Percentiles rank a stretch among this genome's conserved stretches.
These are phyloP conservation scores for Gambusia affinis DNA, from an alignment of 2,113 vertebrate genomes.

Conservation along the genomic window DNA sequence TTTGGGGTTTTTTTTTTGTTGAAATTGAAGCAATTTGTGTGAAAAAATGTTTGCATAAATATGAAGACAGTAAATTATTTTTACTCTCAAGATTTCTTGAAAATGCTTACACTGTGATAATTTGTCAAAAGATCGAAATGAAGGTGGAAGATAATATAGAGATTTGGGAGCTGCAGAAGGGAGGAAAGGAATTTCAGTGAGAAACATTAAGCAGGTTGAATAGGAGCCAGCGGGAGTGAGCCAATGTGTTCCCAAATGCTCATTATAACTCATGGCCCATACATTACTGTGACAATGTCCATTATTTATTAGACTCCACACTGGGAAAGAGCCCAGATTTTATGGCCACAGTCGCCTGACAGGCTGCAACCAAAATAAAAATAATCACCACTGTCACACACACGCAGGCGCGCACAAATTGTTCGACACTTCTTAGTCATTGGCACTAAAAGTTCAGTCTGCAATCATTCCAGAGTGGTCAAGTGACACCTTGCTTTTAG, in stretches of 20 bases:
- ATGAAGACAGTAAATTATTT: neutral
- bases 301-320: constrained; percentile 78
- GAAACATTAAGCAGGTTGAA: constrained; percentile 47
- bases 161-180: constrained; percentile 8
- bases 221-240: constrained; percentile 55
- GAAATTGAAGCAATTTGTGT: too few species aligned
- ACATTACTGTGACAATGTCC: constrained; percentile 72
- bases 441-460: constrained; percentile 23
- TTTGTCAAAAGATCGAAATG: constrained; percentile 10
- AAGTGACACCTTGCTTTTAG: constrained; percentile 38
- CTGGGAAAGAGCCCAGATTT: constrained; percentile 63
- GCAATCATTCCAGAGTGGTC: constrained; percentile 17
- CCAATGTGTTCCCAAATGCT: constrained; percentile 72
- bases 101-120: neutral
- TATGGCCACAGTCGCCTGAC: constrained; percentile 64
- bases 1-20: too few species aligned
- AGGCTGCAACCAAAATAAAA: constrained; percentile 58
- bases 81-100: neutral
- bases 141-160: constrained; percentile 23
- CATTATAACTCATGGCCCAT: constrained; percentile 74
- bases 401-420: constrained; percentile 10
- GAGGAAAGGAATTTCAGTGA: constrained; percentile 17
- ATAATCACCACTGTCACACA: constrained; percentile 51
- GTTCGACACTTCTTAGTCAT: constrained; percentile 15
- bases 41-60: neutral